phyloP scores from a whole-genome alignment of 1,140 invertebrate genomes.

The Cydia splendana region DNA sequence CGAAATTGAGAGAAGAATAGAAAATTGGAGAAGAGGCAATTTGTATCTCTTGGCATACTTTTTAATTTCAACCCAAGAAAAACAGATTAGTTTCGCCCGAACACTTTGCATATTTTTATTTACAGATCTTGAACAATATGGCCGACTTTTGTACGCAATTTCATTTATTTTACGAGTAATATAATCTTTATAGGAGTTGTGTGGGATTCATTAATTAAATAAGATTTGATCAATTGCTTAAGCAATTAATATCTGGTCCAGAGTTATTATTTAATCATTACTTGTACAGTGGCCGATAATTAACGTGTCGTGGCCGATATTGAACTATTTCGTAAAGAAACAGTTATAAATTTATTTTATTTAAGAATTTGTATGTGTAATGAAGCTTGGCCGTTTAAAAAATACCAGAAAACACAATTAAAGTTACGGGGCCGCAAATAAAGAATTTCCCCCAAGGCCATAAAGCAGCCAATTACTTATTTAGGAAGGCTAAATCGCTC shows the following conservation, averaged over 20 bases:
- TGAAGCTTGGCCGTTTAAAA: no score
- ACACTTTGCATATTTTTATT: constrained; percentile 24
- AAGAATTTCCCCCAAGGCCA: background rate
- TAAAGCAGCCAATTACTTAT: constrained; percentile 8
- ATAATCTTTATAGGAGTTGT: background rate
- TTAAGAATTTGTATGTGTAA: no score
- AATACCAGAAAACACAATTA: no score
- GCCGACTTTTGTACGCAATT: background rate
- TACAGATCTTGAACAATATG: constrained; percentile 18
- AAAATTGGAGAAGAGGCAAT: constrained; percentile 67
- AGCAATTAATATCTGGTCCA: background rate
- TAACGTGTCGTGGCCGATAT: no score
- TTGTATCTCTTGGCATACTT: constrained; percentile 71
- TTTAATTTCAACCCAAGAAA: constrained; percentile 62
- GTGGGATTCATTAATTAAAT: no score
- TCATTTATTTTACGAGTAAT: background rate
- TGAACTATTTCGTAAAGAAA: no score
- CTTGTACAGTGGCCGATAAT: no score
- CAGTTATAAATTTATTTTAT: no score
- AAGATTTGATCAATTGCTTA: no score
- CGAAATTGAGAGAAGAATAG: constrained; percentile 56
- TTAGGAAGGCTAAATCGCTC: constrained; percentile 15
- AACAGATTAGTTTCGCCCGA: constrained; percentile 35
- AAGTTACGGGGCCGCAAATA: background rate
- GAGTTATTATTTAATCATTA: no score